Evolutionary conservation across 2,113 vertebrate species (phyloP), one percentile per base, ranked within the genome.

Genomic region (Castor canadensis): DNA sequence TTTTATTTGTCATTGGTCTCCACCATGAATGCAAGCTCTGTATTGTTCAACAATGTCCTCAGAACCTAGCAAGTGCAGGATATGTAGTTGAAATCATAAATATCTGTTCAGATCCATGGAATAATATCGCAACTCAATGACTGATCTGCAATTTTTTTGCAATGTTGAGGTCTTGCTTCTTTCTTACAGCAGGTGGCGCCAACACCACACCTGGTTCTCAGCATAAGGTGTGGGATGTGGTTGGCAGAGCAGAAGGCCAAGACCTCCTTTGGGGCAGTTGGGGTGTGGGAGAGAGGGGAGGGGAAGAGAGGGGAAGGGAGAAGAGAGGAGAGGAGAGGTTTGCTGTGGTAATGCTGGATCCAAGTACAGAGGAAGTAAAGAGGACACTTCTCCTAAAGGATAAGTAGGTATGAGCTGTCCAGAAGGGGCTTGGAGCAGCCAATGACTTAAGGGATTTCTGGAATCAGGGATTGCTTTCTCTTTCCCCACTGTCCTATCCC

Each of bases 131-230:
- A 54, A 47, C 47, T 66, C 80, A 30, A 38, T 28, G 49, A 72
- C 9, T 64, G 30, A 83, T 13, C 64, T 58, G 66, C 7, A 93
- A 69, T 66, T 87, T 20, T 38, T 67, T 93, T n/a, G 56, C 20
- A 64, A 49, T 30, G 6, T 56, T 84, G 64, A 56, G 35, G n/a
- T 82, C 19, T 88, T 89, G 69, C 73, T 12, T 40, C 64, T 56
- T 54, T 77, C 40, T 94, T 60, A 96, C 97, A 97, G 95, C 66
- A 97, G 97, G 89, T 97, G 97, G 97, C 83, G 52, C 96, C 86
- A 95, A 95, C 91, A 76, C 56, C 66, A 93, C 69, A 93, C 60
- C 73, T 80, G 91, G 86, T 79, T 32, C 22, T 83, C 35, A 35
- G 62, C 7, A 24, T n/a, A 52, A 84, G n/a, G 35, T 49, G 1